These are phyloP conservation scores for Platorchestia sp. DNA, from an alignment of 1,140 invertebrate species.

Conservation along the genomic window DNA sequence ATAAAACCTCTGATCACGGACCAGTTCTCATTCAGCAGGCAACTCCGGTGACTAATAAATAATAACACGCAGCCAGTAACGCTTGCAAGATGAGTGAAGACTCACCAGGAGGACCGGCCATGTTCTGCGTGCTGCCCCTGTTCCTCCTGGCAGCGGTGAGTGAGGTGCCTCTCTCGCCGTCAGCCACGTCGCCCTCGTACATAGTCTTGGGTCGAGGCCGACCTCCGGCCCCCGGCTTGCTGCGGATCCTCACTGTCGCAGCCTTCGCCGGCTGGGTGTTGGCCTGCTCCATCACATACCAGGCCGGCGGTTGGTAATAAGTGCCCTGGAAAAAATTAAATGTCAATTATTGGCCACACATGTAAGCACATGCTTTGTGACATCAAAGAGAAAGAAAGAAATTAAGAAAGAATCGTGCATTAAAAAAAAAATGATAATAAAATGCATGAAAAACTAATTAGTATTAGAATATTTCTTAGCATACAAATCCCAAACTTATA, in stretches of 20 bases:
- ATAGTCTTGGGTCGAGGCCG: conserved; percentile 66
- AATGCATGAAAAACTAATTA: no score
- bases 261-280: conserved; percentile 59
- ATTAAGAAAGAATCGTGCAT: no score
- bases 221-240: conserved; percentile 59
- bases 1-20: background rate
- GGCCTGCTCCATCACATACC: conserved; percentile 59
- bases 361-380: background rate
- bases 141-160: conserved; percentile 57
- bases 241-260: conserved; percentile 64
- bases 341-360: no score
- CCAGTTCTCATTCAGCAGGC: background rate
- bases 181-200: conserved; percentile 58
- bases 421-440: no score
- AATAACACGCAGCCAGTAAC: background rate
- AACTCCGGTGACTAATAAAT: background rate
- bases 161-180: conserved; percentile 48
- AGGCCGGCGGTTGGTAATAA: conserved; percentile 63
- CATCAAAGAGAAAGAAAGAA: no score
- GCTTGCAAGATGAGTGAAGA: background rate
- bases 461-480: no score
- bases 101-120: conserved; percentile 56
- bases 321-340: conserved; percentile 57
- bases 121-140: conserved; percentile 66
- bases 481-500: no score